Evolutionary conservation across 2,113 vertebrate genomes (phyloP).

Genomic region (Chloropsis hardwickii): DNA sequence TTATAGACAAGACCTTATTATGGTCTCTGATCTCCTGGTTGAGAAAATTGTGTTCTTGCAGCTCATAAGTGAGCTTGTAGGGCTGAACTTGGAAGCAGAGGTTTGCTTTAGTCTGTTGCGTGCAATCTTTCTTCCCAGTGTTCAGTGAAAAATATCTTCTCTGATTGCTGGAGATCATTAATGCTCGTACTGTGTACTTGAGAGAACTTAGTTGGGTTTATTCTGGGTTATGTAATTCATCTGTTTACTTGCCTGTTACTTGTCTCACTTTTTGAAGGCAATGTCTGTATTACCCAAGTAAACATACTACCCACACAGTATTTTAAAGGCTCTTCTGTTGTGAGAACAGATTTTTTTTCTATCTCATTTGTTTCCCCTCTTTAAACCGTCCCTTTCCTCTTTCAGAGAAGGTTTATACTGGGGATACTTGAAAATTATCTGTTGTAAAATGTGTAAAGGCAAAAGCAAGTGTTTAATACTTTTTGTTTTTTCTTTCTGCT

Average conservation of each 20-base stretch:
- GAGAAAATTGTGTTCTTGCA: not conserved
- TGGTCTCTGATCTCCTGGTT: not conserved
- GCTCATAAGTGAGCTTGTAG: not conserved
- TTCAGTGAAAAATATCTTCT: not conserved
- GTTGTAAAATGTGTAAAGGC: not conserved
- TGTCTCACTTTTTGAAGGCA: not conserved
- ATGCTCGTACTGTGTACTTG: not conserved
- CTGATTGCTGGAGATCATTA: not conserved
- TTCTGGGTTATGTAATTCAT: not conserved
- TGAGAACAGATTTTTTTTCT: not conserved
- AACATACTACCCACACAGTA: not conserved
- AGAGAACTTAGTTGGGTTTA: not conserved
- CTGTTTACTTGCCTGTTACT: not conserved
- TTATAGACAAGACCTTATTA: not conserved
- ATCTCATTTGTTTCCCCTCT: not conserved
- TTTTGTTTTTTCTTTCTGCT: not conserved
- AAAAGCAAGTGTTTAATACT: slow-evolving; percentile 5
- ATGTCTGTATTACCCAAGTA: not conserved
- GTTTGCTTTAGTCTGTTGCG: not conserved
- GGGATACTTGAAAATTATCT: not conserved
- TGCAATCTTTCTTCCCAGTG: not conserved
- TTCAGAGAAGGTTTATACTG: not conserved
- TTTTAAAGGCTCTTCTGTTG: not conserved
- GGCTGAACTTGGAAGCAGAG: not conserved
- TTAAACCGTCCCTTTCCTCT: not conserved